These are phyloP conservation scores for Erebia palarica DNA, from an alignment of 2,888 invertebrate genomes.

Conservation along the genomic window DNA sequence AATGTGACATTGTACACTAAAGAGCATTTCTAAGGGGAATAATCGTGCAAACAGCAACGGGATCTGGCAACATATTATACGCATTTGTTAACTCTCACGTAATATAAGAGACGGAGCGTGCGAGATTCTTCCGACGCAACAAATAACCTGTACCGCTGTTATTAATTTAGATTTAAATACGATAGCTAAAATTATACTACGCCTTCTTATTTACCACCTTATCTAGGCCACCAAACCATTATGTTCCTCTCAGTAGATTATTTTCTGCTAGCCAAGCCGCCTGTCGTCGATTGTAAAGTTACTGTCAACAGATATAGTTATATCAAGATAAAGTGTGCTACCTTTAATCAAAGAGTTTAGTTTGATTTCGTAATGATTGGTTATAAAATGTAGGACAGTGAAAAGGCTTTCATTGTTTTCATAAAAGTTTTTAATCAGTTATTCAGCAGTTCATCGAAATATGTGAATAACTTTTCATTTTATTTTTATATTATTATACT, in stretches of 20 bases:
- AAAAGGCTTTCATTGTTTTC: no score
- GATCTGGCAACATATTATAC: conserved; percentile 32
- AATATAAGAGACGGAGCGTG: conserved; percentile 34
- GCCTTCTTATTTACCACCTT: background rate
- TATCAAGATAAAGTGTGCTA: no score
- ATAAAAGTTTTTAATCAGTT: no score
- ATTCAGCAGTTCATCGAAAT: no score
- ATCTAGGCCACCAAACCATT: background rate
- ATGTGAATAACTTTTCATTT: no score
- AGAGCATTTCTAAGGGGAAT: background rate
- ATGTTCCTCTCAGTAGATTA: background rate
- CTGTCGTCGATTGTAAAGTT: background rate
- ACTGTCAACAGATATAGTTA: background rate
- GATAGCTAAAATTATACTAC: background rate
- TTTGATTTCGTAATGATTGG: no score
- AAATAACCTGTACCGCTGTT: conserved; percentile 28
- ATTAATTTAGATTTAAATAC: conserved; percentile 24
- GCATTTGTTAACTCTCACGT: conserved; percentile 34
- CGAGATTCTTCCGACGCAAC: conserved; percentile 30
- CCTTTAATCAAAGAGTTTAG: no score
- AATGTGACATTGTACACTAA: background rate
- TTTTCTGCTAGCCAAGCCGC: background rate
- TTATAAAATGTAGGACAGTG: no score
- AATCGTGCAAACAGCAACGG: conserved; percentile 9
- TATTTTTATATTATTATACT: no score